Evolutionary conservation across 2,113 vertebrate species (phyloP), one percentile per base, ranked within the genome.

Genomic region (Formicarius rufipectus): DNA sequence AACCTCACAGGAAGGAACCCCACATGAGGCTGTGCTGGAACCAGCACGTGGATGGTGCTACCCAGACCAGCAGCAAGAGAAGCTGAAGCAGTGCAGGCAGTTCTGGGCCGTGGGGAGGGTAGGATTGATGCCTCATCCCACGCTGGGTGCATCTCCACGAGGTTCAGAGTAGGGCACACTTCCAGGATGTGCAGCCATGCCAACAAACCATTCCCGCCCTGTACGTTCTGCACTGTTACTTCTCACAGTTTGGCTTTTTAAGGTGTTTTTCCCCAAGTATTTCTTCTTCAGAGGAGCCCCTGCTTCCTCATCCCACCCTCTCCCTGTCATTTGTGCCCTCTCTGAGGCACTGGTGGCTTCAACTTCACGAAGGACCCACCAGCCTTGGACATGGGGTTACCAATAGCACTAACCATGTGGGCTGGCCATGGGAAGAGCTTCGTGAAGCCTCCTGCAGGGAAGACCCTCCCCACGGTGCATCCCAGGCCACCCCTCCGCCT

Each of bases 371-470:
- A 63, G 64, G 35, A 71, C 33, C 33, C 31, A 33, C 22, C 0
- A 0, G 27, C 45, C 31, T 73, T n/a, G 42, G 22, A 42, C 14
- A 13, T 1, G 4, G 42, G n/a, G 7, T 67, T 31, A 52, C 39
- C 30, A 83, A 21, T 5, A 72, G 20, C 44, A 58, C 12, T 40
- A 55, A 30, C 17, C 0, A 0, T 4, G 27, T 0, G 0, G 30
- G 72, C 1, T 76, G 55, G 28, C 42, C 28, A 11, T 0, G 19
- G 1, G 3, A 20, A 71, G 47, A 40, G 10, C 22, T 71, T 78
- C 74, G 22, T 50, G 55, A 33, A 81, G 35, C 16, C 30, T 15
- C 18, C 33, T 52, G 30, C 42, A 81, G 64, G 27, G 55, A 27
- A 50, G 30, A 58, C 25, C 3, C 2, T 67, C 55, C 11, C 23